Evolutionary conservation across 2,888 invertebrate species (phyloP).

Genomic region (Drosophila leonis): DNA sequence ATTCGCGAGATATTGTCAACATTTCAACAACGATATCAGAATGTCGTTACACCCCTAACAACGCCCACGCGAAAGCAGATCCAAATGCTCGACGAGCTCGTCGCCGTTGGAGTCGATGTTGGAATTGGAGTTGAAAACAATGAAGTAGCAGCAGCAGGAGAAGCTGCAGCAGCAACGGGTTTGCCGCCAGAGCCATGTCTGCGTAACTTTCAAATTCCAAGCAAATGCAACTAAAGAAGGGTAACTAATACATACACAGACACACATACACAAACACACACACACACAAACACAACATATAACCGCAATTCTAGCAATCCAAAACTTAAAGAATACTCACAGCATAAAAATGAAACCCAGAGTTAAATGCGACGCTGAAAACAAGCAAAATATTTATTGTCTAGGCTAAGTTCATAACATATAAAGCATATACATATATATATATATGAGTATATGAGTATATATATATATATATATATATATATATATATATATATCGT

Average conservation of each 20-base stretch:
- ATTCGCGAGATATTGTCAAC: constrained; percentile 92
- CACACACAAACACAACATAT: constrained; percentile 23
- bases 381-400: constrained; percentile 69
- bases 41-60: constrained; percentile 85
- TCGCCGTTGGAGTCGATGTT: constrained; percentile 39
- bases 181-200: constrained; percentile 7
- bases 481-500: constrained; percentile 19
- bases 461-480: background rate
- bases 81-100: constrained; percentile 68
- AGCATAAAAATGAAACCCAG: constrained; percentile 25
- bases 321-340: constrained; percentile 53
- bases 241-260: constrained; percentile 40
- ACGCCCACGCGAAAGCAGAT: constrained; percentile 83
- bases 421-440: constrained; percentile 31
- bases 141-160: background rate
- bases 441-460: constrained; percentile 15
- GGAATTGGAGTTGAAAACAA: constrained; percentile 8
- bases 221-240: constrained; percentile 54
- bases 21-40: constrained; percentile 87
- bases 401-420: constrained; percentile 65
- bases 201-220: constrained; percentile 29
- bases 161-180: background rate
- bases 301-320: constrained; percentile 66
- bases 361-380: constrained; percentile 42
- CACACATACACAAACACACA: constrained; percentile 16